phyloP scores from a whole-genome alignment of 2,888 invertebrate species.

The Arge pagana region DNA sequence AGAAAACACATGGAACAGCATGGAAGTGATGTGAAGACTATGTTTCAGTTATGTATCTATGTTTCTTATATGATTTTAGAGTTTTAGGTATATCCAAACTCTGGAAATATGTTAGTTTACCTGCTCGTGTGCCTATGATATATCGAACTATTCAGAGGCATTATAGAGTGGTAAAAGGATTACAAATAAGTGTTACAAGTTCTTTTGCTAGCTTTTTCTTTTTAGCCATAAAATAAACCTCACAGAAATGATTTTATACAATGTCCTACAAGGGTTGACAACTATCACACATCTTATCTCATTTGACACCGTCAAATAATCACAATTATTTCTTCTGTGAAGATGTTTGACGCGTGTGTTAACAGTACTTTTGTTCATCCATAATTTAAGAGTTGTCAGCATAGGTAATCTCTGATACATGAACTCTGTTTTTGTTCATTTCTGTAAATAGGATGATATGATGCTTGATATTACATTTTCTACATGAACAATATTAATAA shows the following conservation, averaged over 20 bases:
- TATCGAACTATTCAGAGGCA: not conserved
- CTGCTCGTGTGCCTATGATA: not conserved
- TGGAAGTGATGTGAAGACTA: conserved; percentile 55
- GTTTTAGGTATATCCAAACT: not conserved
- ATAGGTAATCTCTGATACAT: conserved; percentile 5
- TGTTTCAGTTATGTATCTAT: not conserved
- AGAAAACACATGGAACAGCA: conserved; percentile 55
- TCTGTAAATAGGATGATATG: conserved; percentile 42
- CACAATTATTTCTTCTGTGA: conserved; percentile 10
- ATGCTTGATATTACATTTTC: conserved; percentile 38
- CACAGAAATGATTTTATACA: too few relatives aligned
- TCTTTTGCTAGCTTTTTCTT: too few relatives aligned
- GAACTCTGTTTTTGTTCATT: conserved; percentile 16
- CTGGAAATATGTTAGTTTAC: not conserved
- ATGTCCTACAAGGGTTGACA: too few relatives aligned
- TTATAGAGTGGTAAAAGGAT: not conserved
- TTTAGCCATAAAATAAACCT: too few relatives aligned
- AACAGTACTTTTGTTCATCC: not conserved
- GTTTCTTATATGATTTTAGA: not conserved
- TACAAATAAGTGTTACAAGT: not conserved
- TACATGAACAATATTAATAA: conserved; percentile 30
- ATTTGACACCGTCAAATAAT: too few relatives aligned
- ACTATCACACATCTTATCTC: too few relatives aligned
- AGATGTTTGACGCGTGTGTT: conserved; percentile 10
- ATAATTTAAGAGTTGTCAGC: not conserved